Evolutionary conservation across 2,888 invertebrate species (phyloP), one percentile per base, ranked within the genome.

Genomic region (Ophion ventricosus): DNA sequence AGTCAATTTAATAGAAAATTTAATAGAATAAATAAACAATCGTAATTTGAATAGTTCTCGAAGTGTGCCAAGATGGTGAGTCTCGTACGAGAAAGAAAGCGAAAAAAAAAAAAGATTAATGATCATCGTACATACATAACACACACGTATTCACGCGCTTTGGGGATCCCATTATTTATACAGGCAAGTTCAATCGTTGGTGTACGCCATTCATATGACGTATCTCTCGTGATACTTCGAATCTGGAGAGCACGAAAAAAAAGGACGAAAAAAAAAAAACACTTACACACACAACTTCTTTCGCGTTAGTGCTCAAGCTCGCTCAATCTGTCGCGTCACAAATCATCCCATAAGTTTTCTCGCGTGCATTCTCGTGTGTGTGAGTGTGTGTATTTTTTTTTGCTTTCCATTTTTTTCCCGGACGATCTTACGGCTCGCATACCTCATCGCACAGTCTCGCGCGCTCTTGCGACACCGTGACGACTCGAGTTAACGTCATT

Each of bases 31-130:
- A 74, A 78, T 74, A 78, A 77, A 43, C 25, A 72, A 84, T 83
- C 80, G 80, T 77, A 77, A 84, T 80, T 80, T 80, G 77, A 80
- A 73, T 43, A 76, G 63, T 80, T 80, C 73, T 80, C 54, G 73
- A 80, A 80, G 76, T 84, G 83, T 77, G 83, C 77, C 83, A 80
- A 77, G 80, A 84, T 80, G 73, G 83, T 80, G 77, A 80, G 80
- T 49, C 40, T 64, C 72, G 76, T 69, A 54, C n/a, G 29, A 35
- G 26, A 20, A 25, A 17, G 26, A 23, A 43, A 61, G 8, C 25
- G 25, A 43, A 10, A 14, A 26, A 69, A 78, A 66, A 75, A 79
- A 72, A 72, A 77, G 83, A 84, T 84, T 84, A 74, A 84, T 80
- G 80, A 56, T 73, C 80, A 80, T 80, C 77, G 76, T 76, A 75